Evolutionary conservation across 2,113 vertebrate species (phyloP).

Genomic region (zebrafish (Danio rerio)): GRCz12tu NC_133192.1:34085001-34085500

Average conservation of each 20-base stretch:
- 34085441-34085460: not conserved
- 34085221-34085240: not conserved
- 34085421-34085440: not conserved
- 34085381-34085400: constrained; percentile 13
- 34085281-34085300: constrained; percentile 17
- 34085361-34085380: constrained; percentile 14
- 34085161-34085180: too few species aligned
- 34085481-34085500: not conserved
- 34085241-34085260: constrained; percentile 27
- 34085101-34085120: too few species aligned
- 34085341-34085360: not conserved
- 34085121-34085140: too few species aligned
- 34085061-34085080: too few species aligned
- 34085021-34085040: too few species aligned
- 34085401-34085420: constrained; percentile 24
- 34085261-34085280: constrained; percentile 16
- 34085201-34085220: too few species aligned
- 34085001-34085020: too few species aligned
- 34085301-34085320: not conserved
- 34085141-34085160: too few species aligned
- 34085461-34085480: not conserved
- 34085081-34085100: too few species aligned
- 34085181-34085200: too few species aligned
- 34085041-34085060: too few species aligned
- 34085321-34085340: constrained; percentile 25